Evolutionary conservation across 2,113 vertebrate species (phyloP).

Genomic region (Rhegmatorhina hoffmannsi): DNA sequence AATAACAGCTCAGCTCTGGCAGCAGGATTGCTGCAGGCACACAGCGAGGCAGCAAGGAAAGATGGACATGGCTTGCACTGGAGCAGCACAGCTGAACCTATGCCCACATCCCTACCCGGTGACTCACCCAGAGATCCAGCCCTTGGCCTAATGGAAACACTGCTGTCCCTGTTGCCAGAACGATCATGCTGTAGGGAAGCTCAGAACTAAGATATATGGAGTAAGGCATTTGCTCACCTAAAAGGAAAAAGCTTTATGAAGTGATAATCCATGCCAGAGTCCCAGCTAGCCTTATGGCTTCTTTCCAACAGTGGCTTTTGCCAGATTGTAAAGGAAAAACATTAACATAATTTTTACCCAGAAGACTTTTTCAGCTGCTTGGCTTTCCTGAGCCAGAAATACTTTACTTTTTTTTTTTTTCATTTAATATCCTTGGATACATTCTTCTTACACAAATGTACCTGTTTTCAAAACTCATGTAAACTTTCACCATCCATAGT

Average conservation of each 20-base stretch:
- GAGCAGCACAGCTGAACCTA: neutral
- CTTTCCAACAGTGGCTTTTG: neutral
- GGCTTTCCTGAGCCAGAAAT: neutral
- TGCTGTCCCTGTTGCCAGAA: neutral
- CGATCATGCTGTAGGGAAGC: fast-evolving
- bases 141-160: neutral
- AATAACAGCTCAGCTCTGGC: neutral
- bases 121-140: neutral
- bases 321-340: neutral
- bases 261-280: neutral
- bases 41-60: neutral
- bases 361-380: neutral
- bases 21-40: neutral
- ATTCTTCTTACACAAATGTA: neutral
- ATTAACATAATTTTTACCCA: neutral
- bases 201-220: fast-evolving
- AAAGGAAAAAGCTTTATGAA: neutral
- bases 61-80: fast-evolving
- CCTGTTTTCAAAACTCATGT: neutral
- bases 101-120: fast-evolving
- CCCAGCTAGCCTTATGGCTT: neutral
- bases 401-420: too few relatives aligned
- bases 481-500: neutral
- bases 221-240: fast-evolving
- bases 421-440: neutral